Evolutionary conservation across 2,113 vertebrate genomes (phyloP), one percentile per base, ranked within the genome.

Genomic region (Trachemys scripta): DNA sequence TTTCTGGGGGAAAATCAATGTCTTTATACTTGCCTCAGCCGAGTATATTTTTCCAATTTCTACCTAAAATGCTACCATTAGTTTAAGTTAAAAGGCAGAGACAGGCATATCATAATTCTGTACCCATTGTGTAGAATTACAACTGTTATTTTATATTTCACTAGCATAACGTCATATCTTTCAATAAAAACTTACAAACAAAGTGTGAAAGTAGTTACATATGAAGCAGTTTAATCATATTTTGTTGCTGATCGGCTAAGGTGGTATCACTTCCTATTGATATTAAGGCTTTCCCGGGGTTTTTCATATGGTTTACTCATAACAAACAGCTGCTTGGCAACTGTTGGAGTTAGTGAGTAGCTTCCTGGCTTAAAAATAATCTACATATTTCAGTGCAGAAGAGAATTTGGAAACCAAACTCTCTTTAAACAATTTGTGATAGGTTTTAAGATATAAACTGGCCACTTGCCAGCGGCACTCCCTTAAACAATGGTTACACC

Each of bases 271-370:
- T 94, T 95, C 96, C 92, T 86, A 92, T 82, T 89, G 89, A 93
- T 95, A 90, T 69, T 54, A 45, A 90, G 75, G 86, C 27, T 91
- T 89, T 86, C 86, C 90, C 7, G 45, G 69, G 82, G n/a, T 59
- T 90, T 94, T 93, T 87, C 90, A 72, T 85, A 47, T 2, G 82
- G 51, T 50, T 96, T 92, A 81, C 78, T 85, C 94, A 93, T 6
- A 84, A 82, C 2, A 57, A 97, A 92, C 97, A 97, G 96, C 97
- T 97, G 97, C 94, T 95, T 75, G 80, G 84, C 82, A 95, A 95
- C 45, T 85, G 86, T 93, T 94, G 84, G 87, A 95, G 84, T 90
- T 93, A 88, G 93, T 92, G 75, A 82, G 93, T 88, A 93, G n/a
- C 92, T 96, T 98, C 93, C 95, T 92, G 91, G 59, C 78, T 59